Percentiles rank a stretch among this genome's conserved stretches.
phyloP scores from a whole-genome alignment of 2,113 vertebrate genomes.

The Cyanocitta stelleri region DNA sequence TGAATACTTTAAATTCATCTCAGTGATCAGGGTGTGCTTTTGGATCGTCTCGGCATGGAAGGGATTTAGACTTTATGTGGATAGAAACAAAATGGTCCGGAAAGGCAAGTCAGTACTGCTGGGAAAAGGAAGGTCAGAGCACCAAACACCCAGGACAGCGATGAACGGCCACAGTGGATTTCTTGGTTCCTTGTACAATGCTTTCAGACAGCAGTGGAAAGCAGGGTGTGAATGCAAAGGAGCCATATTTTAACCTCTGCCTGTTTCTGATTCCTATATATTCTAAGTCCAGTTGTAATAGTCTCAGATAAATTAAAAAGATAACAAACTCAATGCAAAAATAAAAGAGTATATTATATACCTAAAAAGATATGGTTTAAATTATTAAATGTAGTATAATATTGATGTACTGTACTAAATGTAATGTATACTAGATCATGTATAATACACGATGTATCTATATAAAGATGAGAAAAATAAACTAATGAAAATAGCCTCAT shows the following conservation, averaged over 20 bases:
- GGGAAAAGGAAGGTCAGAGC: not conserved
- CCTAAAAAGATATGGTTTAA: not conserved
- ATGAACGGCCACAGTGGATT: not conserved
- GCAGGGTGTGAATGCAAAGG: not conserved
- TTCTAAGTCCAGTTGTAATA: not conserved
- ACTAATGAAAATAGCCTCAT: not conserved
- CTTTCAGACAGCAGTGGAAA: not conserved
- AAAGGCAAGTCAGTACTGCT: not conserved
- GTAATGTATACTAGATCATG: not conserved
- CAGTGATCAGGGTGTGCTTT: not conserved
- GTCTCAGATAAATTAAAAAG: not conserved
- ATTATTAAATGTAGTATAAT: not conserved
- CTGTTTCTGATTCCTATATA: not conserved
- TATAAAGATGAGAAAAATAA: not conserved
- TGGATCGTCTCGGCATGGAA: not conserved
- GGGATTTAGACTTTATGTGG: not conserved
- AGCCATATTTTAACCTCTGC: not conserved
- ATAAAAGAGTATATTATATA: not conserved
- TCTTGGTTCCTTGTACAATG: not conserved
- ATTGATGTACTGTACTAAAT: not conserved
- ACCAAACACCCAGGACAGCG: fast-evolving
- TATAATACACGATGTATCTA: not conserved
- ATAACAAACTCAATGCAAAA: not conserved
- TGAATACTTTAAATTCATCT: not conserved
- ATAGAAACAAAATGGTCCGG: not conserved